phyloP scores from a whole-genome alignment of 2,113 vertebrate species.

The Clarias batrachus region DNA sequence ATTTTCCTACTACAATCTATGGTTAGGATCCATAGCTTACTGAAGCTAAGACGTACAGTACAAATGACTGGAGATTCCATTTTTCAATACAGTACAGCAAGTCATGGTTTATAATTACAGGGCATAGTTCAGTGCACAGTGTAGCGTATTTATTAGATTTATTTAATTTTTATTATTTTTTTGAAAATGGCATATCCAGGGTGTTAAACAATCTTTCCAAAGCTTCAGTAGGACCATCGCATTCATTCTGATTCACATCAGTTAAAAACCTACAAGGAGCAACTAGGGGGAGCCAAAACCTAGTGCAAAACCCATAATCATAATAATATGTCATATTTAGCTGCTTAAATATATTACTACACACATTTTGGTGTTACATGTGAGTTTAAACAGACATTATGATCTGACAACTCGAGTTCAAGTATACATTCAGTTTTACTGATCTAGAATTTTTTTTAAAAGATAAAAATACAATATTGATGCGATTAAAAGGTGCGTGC shows the following conservation, averaged over 20 bases:
- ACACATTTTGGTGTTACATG: not conserved
- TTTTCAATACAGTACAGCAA: not conserved
- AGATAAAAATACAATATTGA: not conserved
- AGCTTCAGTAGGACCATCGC: not conserved
- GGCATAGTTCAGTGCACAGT: not conserved
- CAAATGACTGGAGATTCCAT: not conserved
- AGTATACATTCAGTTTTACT: not conserved
- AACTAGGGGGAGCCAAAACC: slow-evolving; percentile 17
- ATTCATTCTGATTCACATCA: not conserved
- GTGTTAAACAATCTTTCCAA: not conserved
- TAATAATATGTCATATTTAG: not conserved
- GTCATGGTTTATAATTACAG: not conserved
- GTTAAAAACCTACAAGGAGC: not conserved
- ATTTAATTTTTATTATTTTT: not conserved
- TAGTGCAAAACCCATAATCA: not conserved
- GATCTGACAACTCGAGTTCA: not conserved
- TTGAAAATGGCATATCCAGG: not conserved
- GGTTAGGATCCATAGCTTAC: not conserved
- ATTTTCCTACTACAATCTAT: not conserved
- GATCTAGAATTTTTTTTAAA: not conserved
- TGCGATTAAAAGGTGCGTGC: not conserved
- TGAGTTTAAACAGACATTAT: not conserved
- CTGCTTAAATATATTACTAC: not conserved
- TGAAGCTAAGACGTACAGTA: not conserved
- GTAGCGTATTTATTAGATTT: not conserved